Base-by-base conservation (phyloP, 2,888 invertebrate genomes). In the Sarcophaga variegata region DNA sequence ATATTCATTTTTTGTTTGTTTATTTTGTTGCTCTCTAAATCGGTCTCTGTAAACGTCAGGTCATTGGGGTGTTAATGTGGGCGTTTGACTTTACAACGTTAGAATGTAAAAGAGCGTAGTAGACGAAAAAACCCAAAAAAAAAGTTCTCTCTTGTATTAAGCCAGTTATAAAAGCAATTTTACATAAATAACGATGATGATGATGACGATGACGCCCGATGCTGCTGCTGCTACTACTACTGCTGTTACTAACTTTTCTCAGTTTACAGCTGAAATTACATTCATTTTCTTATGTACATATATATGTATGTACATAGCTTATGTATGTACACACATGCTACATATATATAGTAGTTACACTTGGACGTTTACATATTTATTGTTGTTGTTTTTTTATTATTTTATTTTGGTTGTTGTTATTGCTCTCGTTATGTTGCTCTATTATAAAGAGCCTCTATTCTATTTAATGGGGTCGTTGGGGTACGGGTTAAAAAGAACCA, bases 21-120 rank as follows among this genome's bases (percentile, higher is more conserved):
- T 37, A 37, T 37, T 37, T 37, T 37, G 37, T 8, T 37, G 10
- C 8, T 37, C 37, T 37, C 37, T 37, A 84, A 79, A 78, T 81
- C 81, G 80, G 81, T 71, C 78, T 81, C 84, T 80, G 87, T 74
- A 80, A 70, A 76, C 88, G 86, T 85, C 88, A 86, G 88, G 88
- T 88, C 88, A 88, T 71, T 82, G 88, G 88, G 37, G 88, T 88
- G 88, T 88, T 72, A 75, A 84, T 79, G 81, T 70, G 74, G 83
- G 86, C 62, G 86, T 70, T 59, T 20, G 27, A 47, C 63, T n/a
- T 14, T 66, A 47, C 47, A 49, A 12, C 3, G 22, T 63, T 54
- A 62, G 49, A 81, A 45, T 77, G 77, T 83, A 60, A 27, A 37
- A 37, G 37, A 37, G 37, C 2, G 37, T 10, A 8, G 37, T 37